Conservation (phyloP, 53 echinoderm and acorn worm genomes). For the Patiria pectinifera region DNA sequence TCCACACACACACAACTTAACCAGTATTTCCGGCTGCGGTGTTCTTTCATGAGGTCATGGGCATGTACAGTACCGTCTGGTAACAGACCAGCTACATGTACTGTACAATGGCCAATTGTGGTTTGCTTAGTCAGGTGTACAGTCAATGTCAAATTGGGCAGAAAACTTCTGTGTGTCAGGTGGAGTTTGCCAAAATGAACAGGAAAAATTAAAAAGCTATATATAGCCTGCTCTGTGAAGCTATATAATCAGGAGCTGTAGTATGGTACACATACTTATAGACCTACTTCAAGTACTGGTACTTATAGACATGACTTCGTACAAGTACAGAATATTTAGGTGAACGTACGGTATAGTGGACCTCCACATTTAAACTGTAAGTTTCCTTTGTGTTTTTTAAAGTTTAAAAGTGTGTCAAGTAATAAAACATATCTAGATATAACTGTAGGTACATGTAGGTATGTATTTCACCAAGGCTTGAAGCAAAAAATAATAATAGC, state of each 20-base stretch:
- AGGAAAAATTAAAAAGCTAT: not conserved
- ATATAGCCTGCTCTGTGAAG: not conserved
- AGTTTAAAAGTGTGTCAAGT: too few relatives aligned
- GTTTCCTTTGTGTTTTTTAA: too few relatives aligned
- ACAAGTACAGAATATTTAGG: too few relatives aligned
- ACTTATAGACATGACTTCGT: too few relatives aligned
- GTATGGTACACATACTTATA: not conserved
- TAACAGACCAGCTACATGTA: not conserved
- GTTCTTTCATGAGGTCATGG: not conserved
- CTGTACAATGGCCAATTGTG: not conserved
- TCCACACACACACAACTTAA: not conserved
- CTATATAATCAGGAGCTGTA: not conserved
- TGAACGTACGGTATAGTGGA: too few relatives aligned
- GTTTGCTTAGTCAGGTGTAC: not conserved
- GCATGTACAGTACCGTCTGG: too few relatives aligned
- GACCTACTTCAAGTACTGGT: too few relatives aligned
- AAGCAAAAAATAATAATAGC: too few relatives aligned
- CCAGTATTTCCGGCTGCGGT: not conserved
- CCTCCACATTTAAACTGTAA: too few relatives aligned
- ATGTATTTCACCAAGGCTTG: too few relatives aligned
- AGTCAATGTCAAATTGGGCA: not conserved
- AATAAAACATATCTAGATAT: too few relatives aligned
- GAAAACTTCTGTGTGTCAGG: not conserved
- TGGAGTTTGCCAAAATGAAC: not conserved
- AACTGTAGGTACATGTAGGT: too few relatives aligned